A percentile compares a stretch with the other conserved stretches of the same genome.
Evolutionary conservation across 2,797 vertebrate species (phyloP).

Genomic region (Anabas testudineus): DNA sequence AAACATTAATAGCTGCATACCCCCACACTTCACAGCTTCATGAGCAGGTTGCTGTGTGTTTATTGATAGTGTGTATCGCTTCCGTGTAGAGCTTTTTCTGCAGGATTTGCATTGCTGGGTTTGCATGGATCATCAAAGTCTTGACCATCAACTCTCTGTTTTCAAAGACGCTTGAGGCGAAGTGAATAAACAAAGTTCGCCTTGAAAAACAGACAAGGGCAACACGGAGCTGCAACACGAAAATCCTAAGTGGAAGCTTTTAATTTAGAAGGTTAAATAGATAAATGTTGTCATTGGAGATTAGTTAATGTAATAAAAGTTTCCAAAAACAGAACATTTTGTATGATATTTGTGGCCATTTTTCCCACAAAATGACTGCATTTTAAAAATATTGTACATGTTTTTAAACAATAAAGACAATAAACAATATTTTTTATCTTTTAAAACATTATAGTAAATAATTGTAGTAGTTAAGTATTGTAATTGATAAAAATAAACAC

Average conservation of each 20-base stretch:
- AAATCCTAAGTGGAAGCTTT: not conserved
- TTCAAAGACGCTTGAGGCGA: not conserved
- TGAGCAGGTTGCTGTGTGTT: slow-evolving; percentile 12
- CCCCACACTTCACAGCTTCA: not conserved
- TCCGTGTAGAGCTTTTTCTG: slow-evolving; percentile 20
- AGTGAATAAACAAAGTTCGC: slow-evolving; percentile 3
- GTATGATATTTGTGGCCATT: not conserved
- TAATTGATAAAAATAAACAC: not conserved
- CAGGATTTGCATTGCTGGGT: slow-evolving; percentile 63
- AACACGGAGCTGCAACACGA: not conserved
- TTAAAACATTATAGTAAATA: not conserved
- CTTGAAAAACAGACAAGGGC: not conserved
- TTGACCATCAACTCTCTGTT: not conserved
- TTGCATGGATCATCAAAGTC: slow-evolving; percentile 42
- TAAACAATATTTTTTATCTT: too few relatives aligned
- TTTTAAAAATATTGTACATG: not conserved
- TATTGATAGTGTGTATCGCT: slow-evolving; percentile 10
- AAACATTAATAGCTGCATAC: slow-evolving; percentile 34
- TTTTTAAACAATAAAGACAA: too few relatives aligned
- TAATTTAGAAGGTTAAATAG: not conserved
- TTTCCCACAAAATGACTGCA: not conserved
- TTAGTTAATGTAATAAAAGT: too few relatives aligned
- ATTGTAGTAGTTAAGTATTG: not conserved
- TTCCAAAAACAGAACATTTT: not conserved
- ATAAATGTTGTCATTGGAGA: too few relatives aligned